Evolutionary conservation across 2,113 vertebrate species (phyloP).

Genomic region (Panthera leo): DNA sequence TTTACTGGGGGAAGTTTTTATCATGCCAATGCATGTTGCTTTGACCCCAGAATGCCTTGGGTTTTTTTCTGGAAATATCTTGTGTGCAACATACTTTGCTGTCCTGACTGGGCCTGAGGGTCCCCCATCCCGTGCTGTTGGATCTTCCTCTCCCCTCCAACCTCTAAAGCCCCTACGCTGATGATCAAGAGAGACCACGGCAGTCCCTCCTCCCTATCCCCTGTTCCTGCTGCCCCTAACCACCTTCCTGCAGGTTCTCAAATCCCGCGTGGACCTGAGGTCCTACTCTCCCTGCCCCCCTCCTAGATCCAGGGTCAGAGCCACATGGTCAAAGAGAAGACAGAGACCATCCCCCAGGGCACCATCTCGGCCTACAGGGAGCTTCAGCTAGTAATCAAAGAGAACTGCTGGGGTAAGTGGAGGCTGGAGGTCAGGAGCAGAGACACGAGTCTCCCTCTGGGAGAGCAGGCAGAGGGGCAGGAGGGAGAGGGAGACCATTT

Average conservation of each 20-base stretch:
- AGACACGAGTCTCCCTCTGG: neutral
- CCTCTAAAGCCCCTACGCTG: neutral
- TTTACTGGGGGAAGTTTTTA: neutral
- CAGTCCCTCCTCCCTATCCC: no score
- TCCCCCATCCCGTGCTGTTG: neutral
- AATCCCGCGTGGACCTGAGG: neutral
- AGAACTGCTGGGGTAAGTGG: neutral
- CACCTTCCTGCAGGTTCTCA: neutral
- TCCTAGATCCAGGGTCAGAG: neutral
- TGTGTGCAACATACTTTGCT: neutral
- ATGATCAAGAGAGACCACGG: neutral
- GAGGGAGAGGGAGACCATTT: neutral
- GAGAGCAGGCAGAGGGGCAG: neutral
- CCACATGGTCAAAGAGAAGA: neutral
- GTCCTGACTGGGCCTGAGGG: neutral
- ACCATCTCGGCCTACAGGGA: neutral
- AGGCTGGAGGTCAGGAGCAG: neutral
- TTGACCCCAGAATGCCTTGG: neutral
- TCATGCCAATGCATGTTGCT: neutral
- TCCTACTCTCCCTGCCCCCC: neutral
- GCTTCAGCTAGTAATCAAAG: neutral
- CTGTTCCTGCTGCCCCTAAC: neutral
- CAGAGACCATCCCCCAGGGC: neutral
- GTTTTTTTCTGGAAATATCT: neutral
- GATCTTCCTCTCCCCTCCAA: neutral